Base-by-base conservation (phyloP, 2,888 invertebrate species). In the Apotomis betuletana region DNA sequence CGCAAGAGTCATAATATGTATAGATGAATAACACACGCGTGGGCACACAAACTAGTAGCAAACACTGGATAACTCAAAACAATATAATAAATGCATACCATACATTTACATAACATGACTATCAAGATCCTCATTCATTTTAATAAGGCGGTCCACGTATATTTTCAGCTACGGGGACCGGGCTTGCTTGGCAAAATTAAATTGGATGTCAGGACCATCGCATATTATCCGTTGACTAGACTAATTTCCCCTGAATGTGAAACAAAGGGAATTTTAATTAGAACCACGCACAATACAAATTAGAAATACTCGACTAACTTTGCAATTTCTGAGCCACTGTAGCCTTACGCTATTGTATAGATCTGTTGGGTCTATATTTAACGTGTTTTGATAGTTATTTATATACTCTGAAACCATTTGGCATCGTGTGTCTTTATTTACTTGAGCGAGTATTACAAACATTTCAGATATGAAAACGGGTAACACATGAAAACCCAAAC, bases 121-220 rank as follows among this genome's bases (percentile, higher is more conserved):
- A 62, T 62, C 61, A 61, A 57, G 61, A 65, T 58, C 67, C 61
- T 74, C 69, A 74, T 74, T 74, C 60, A 73, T 73, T 70, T 74
- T 73, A 69, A 73, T 65, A 74, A 75, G 74, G 57, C 57, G 41
- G 12, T 63, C 64, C 59, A 10, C 38, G 51, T 61, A 51, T 49
- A 58, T 68, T 38, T 57, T 70, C 62, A 13, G 60, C 38, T 12
- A 46, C 49, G 46, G 9, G 54, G 62, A 13, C 15, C 8, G 51
- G 67, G 70, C 76, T 75, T 69, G 67, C 75, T 77, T 71, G 67
- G 77, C 76, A 76, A 76, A 79, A 79, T 80, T 79, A 74, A 82
- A 80, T 81, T 80, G 74, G 80, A 80, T 75, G 78, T 77, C 77
- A 75, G 41, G 72, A 65, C 64, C 70, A 69, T 67, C 70, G 57